Base-by-base conservation (phyloP, 2,113 vertebrate genomes). In the Amphiprion ocellaris region DNA sequence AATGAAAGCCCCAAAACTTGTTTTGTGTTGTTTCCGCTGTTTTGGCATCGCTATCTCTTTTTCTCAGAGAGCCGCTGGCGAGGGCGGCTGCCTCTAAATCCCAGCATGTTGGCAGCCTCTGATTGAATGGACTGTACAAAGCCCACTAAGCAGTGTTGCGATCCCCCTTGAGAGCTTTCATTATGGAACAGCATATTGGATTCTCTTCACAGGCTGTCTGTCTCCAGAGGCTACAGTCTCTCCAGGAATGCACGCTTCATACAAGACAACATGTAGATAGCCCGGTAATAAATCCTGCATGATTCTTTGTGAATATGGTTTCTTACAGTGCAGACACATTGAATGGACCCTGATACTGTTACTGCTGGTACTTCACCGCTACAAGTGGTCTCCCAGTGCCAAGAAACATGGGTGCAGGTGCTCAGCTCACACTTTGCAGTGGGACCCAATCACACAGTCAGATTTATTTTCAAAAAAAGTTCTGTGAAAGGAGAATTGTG, bases 101-200 rank as follows among this genome's bases (percentile, higher is more conserved):
- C 90, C 84, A 74, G 88, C 69, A 82, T 82, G 91, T 87, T 81
- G 87, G 78, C 75, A 87, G 85, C 69, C 78, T 76, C 71, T 91
- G 90, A 92, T 87, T 91, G 89, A 94, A 91, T 87, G 90, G 86
- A 90, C 89, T 85, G 77, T 77, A 89, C 89, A 93, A 92, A 94
- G 89, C 91, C 87, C 72, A 76, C 86, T 88, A 89, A 94, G 92
- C 92, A 87, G 89, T 82, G 77, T 69, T 66, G 81, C 79, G 68
- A 91, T 90, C 90, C 90, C 89, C 81, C 89, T 83, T 82, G 83
- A 87, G 89, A 92, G 90, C 87, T 93, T 93, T 93, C 89, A 94
- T 93, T 92, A 94, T 84, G 84, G 84, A 87, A 89, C 89, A 85
- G 76, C 88, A 93, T 93, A 93, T 93, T 94, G 91, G 88, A 91